Conservation (phyloP, 2,888 invertebrate genomes). For the Acanthosoma haemorrhoidale region DNA sequence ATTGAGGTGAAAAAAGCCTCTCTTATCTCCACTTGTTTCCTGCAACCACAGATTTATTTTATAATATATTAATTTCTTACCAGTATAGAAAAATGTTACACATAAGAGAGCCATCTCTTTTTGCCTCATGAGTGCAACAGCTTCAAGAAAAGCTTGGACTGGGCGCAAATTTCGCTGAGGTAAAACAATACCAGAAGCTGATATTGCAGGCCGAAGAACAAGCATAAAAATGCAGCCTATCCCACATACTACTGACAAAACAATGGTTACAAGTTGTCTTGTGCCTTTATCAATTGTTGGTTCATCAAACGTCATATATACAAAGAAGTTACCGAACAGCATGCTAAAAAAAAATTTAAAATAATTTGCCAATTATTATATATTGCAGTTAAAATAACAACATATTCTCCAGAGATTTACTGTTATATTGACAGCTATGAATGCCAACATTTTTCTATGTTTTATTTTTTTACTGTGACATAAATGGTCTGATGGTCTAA, state of each 20-base stretch:
- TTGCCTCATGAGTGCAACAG: slow-evolving; percentile 71
- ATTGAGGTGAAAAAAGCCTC: too few relatives aligned
- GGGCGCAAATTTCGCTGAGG: slow-evolving; percentile 53
- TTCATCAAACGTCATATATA: slow-evolving; percentile 84
- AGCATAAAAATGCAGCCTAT: slow-evolving; percentile 54
- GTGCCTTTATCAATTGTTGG: slow-evolving; percentile 61
- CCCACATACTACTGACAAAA: slow-evolving; percentile 57
- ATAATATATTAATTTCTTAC: slow-evolving; percentile 55
- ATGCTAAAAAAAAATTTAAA: slow-evolving; percentile 58
- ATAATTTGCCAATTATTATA: neutral
- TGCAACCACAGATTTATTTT: too few relatives aligned
- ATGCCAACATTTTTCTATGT: too few relatives aligned
- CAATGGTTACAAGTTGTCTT: slow-evolving; percentile 73
- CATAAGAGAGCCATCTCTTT: slow-evolving; percentile 78
- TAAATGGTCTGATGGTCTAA: too few relatives aligned
- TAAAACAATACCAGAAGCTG: slow-evolving; percentile 45
- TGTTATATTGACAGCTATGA: too few relatives aligned
- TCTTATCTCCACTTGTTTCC: too few relatives aligned
- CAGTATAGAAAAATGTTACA: slow-evolving; percentile 85
- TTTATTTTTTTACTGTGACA: too few relatives aligned
- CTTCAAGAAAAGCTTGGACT: slow-evolving; percentile 65
- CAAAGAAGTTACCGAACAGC: slow-evolving; percentile 92
- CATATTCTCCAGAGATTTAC: too few relatives aligned
- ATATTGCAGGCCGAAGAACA: slow-evolving; percentile 54
- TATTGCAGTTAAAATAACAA: too few relatives aligned